phyloP scores from a whole-genome alignment of 2,888 invertebrate species.

The Pecten maximus region DNA sequence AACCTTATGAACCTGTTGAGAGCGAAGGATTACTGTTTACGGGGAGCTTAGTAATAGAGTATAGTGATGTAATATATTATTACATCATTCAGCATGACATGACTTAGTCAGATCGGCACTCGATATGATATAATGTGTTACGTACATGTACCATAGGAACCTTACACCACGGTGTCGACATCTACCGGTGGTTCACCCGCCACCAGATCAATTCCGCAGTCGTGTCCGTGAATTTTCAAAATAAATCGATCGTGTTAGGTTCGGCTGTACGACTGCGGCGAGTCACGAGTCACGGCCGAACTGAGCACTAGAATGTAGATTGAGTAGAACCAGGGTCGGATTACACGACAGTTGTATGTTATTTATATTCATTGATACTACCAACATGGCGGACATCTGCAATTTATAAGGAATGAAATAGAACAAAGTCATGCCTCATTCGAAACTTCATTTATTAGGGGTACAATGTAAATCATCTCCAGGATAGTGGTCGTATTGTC shows the following conservation, averaged over 20 bases:
- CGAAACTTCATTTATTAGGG: too few species aligned
- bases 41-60: too few species aligned
- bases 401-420: not conserved
- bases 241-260: not conserved
- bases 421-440: not conserved
- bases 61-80: too few species aligned
- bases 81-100: too few species aligned
- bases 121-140: too few species aligned
- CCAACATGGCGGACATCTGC: not conserved
- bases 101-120: too few species aligned
- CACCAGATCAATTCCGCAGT: not conserved
- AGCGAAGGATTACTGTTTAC: too few species aligned
- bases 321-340: not conserved
- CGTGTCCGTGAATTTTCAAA: not conserved
- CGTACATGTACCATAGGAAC: too few species aligned
- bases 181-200: not conserved
- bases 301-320: not conserved
- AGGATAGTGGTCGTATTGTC: too few species aligned
- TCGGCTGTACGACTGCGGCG: not conserved
- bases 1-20: too few species aligned
- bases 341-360: not conserved
- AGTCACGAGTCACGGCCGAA: not conserved
- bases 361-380: constrained; percentile 21
- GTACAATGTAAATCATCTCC: too few species aligned
- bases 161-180: too few species aligned